A percentile compares a stretch with the other conserved stretches of the same genome.
Evolutionary conservation across 2,797 vertebrate species (phyloP).

Genomic region (Loriculus beryllinus): DNA sequence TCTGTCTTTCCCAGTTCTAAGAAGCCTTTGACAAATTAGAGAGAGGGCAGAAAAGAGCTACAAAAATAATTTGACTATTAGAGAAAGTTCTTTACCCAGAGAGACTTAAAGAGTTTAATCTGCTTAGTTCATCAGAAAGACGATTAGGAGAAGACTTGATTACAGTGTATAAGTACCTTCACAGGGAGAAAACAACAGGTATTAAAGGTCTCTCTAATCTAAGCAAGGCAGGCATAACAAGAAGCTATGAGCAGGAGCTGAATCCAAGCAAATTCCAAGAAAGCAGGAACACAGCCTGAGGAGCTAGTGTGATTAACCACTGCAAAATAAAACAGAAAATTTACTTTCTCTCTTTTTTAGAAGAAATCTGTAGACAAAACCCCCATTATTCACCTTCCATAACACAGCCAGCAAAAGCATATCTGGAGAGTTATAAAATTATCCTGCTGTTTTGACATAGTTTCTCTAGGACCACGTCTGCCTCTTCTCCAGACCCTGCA

Average conservation of each 20-base stretch:
- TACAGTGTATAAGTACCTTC: background rate
- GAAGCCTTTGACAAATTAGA: background rate
- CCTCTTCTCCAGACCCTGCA: background rate
- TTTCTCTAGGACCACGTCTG: background rate
- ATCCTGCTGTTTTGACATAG: too few species aligned
- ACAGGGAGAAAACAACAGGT: background rate
- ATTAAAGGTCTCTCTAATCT: background rate
- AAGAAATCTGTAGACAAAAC: rapidly evolving
- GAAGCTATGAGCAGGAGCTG: background rate
- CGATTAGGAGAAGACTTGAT: conserved; percentile 39
- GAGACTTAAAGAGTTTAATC: conserved; percentile 31
- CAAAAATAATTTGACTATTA: background rate
- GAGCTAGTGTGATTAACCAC: background rate
- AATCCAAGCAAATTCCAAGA: background rate
- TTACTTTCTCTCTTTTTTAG: background rate
- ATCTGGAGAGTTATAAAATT: background rate
- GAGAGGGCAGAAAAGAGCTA: conserved; percentile 10
- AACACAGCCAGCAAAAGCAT: rapidly evolving
- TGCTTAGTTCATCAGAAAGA: conserved; percentile 18
- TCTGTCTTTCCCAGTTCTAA: rapidly evolving
- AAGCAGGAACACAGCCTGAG: background rate
- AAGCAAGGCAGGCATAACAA: background rate
- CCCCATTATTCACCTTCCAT: rapidly evolving
- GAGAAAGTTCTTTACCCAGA: background rate
- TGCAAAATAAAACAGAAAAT: background rate